Evolutionary conservation across 2,113 vertebrate species (phyloP).

Genomic region (Cygnus atratus): DNA sequence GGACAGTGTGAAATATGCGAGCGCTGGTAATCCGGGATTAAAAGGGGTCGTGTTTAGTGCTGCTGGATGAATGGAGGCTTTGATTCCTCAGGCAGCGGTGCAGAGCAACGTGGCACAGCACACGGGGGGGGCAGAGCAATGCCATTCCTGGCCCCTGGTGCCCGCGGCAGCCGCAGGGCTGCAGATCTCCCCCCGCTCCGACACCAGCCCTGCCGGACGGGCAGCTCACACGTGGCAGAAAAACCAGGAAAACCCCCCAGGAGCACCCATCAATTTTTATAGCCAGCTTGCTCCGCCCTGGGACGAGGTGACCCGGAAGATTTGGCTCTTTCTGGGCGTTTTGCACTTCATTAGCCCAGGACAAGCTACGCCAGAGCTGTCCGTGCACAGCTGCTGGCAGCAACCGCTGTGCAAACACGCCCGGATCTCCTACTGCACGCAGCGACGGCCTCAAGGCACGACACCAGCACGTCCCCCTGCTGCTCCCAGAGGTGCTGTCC

Average conservation of each 20-base stretch:
- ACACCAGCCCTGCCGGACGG: background rate
- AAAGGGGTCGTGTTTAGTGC: rapidly evolving
- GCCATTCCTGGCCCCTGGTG: too few relatives aligned
- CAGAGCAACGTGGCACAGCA: too few relatives aligned
- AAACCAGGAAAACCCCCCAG: background rate
- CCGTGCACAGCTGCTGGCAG: background rate
- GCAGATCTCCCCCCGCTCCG: rapidly evolving
- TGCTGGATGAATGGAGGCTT: background rate
- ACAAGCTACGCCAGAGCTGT: background rate
- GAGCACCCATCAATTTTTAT: rapidly evolving
- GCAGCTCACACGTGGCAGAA: background rate
- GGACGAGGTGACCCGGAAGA: background rate
- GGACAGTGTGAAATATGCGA: rapidly evolving
- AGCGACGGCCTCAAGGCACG: background rate
- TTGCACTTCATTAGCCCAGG: rapidly evolving
- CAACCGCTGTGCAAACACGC: rapidly evolving
- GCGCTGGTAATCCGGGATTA: rapidly evolving
- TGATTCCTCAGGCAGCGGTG: background rate
- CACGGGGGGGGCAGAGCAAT: too few relatives aligned
- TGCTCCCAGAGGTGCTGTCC: too few relatives aligned
- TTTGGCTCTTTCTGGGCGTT: background rate
- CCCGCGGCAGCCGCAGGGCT: background rate
- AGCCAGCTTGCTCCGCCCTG: rapidly evolving
- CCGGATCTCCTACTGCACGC: background rate
- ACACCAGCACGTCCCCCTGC: too few relatives aligned